Percentiles rank a stretch among this genome's conserved stretches.
phyloP scores from a whole-genome alignment of 2,113 vertebrate species.

The Chiloscyllium plagiosum region DNA sequence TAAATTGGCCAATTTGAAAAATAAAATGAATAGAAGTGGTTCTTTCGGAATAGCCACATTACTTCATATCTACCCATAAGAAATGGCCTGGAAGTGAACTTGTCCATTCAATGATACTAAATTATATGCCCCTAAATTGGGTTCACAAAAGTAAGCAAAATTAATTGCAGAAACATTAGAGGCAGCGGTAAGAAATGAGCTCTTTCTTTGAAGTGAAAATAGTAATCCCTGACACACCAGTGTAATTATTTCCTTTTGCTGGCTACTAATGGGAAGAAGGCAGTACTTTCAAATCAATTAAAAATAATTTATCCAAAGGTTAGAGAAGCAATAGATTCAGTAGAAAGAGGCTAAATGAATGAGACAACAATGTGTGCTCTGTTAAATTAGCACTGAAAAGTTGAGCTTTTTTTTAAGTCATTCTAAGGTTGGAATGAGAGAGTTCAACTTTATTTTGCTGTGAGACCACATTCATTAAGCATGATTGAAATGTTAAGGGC shows the following conservation, averaged over 20 bases:
- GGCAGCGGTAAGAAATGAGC: not conserved
- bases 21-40: not conserved
- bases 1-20: not conserved
- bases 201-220: not conserved
- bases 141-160: not conserved
- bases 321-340: not conserved
- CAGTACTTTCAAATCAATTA: constrained; percentile 26
- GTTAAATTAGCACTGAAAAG: constrained; percentile 9
- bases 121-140: not conserved
- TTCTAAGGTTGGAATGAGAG: not conserved
- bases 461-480: not conserved
- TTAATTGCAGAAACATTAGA: not conserved
- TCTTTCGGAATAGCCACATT: not conserved
- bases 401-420: constrained; percentile 15
- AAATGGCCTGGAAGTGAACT: not conserved
- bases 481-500: constrained; percentile 15
- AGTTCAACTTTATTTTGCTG: not conserved
- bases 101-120: not conserved
- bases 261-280: not conserved
- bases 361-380: constrained; percentile 39
- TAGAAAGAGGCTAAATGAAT: not conserved
- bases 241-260: not conserved
- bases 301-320: not conserved
- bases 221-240: constrained; percentile 15
- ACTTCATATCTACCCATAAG: not conserved